Percentiles rank a stretch among this genome's conserved stretches.
These are phyloP conservation scores for Agapornis roseicollis DNA, from an alignment of 2,113 vertebrate species.

Conservation along the genomic window DNA sequence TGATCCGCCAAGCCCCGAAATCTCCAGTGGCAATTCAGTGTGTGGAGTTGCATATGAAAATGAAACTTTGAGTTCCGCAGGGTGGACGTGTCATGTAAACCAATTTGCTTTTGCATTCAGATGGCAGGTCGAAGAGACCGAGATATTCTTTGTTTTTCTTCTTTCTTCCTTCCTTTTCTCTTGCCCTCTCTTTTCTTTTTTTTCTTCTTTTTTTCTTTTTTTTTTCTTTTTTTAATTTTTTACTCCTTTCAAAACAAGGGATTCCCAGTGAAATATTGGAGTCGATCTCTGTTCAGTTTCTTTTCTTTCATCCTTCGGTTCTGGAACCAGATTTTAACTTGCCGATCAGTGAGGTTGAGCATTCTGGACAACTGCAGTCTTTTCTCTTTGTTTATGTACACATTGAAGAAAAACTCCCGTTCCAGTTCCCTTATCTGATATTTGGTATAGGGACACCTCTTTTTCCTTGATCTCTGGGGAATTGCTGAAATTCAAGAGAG, in stretches of 20 bases:
- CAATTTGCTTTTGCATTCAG: slow-evolving; percentile 66
- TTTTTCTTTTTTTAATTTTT: too few species aligned
- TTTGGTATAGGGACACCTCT: slow-evolving; percentile 97
- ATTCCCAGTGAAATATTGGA: slow-evolving; percentile 98
- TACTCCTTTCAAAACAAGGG: slow-evolving; percentile 87
- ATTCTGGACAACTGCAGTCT: slow-evolving; percentile 96
- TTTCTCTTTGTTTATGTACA: slow-evolving; percentile 99
- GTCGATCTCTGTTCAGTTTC: slow-evolving; percentile 97
- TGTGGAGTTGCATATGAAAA: slow-evolving; percentile 70
- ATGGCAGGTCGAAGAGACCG: slow-evolving; percentile 40
- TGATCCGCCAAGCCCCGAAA: slow-evolving; percentile 75
- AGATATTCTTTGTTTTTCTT: slow-evolving; percentile 17
- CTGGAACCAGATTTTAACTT: slow-evolving; percentile 99
- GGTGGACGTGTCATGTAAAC: slow-evolving; percentile 73
- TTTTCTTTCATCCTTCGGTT: slow-evolving; percentile 99
- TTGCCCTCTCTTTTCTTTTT: neutral
- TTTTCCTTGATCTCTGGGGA: slow-evolving; percentile 92
- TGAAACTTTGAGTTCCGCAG: slow-evolving; percentile 73
- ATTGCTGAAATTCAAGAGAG: slow-evolving; percentile 73
- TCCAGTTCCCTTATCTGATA: slow-evolving; percentile 99
- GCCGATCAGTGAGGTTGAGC: slow-evolving; percentile 96
- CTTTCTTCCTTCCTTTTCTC: neutral
- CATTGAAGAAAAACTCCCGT: slow-evolving; percentile 99
- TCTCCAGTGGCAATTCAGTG: slow-evolving; percentile 76
- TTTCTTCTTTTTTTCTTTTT: neutral